Conservation (phyloP, 37 sponge, comb jelly and placozoan species). For the Petrosia ficiformis region DNA sequence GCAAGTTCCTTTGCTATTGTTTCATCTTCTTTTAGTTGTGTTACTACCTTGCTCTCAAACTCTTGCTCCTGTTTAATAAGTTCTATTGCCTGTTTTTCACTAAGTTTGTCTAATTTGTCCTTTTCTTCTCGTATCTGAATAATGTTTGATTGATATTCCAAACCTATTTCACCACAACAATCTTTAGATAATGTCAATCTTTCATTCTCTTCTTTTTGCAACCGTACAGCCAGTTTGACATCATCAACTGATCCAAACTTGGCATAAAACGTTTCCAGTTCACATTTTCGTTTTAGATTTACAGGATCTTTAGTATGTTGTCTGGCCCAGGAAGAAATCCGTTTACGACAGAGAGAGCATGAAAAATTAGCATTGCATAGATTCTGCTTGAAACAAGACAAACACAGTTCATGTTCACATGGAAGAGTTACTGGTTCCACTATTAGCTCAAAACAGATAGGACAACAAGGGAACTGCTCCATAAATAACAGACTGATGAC, state of each 20-base stretch:
- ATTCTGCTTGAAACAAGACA: constrained; percentile 22
- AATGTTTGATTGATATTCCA: not conserved
- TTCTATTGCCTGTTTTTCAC: not conserved
- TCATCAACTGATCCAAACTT: not conserved
- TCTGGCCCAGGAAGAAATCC: constrained; percentile 56
- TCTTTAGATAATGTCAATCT: not conserved
- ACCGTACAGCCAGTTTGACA: not conserved
- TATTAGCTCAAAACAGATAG: constrained; percentile 32
- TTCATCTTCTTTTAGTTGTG: not conserved
- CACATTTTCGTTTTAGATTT: constrained; percentile 9
- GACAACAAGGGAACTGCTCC: constrained; percentile 16
- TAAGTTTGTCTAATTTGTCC: not conserved
- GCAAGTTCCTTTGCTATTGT: not conserved
- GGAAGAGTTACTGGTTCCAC: constrained; percentile 43
- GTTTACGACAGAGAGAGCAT: constrained; percentile 51
- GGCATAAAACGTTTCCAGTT: constrained; percentile 9
- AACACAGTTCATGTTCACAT: constrained; percentile 43
- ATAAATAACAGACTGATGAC: no score
- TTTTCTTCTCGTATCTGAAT: not conserved
- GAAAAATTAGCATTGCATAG: constrained; percentile 32
- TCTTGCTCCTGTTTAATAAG: not conserved
- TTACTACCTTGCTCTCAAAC: not conserved
- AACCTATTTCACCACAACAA: constrained; percentile 1
- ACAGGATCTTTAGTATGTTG: constrained; percentile 21
- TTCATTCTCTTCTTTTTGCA: not conserved